Percentiles rank a stretch among this genome's conserved stretches.
phyloP scores from a whole-genome alignment of 2,113 vertebrate species.

The Lepus europaeus region DNA sequence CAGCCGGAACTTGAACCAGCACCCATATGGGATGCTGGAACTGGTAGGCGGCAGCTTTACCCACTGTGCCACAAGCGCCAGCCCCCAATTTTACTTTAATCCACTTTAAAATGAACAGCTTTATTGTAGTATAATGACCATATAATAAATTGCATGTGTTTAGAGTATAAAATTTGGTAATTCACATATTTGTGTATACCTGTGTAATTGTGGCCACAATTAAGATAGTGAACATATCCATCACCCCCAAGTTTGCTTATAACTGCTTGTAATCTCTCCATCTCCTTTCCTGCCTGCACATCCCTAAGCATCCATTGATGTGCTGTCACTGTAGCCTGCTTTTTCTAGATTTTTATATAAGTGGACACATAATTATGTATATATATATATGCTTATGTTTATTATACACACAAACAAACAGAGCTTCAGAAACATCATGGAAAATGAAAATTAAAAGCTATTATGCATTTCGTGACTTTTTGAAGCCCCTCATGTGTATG shows the following conservation, averaged over 20 bases:
- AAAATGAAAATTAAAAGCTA: too few relatives aligned
- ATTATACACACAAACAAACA: neutral
- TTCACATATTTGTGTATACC: neutral
- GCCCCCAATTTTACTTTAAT: neutral
- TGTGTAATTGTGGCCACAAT: neutral
- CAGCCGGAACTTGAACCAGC: too few relatives aligned
- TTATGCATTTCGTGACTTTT: too few relatives aligned
- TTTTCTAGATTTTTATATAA: conserved; percentile 53
- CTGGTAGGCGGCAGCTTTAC: too few relatives aligned
- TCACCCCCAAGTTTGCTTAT: neutral
- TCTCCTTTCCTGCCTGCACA: neutral
- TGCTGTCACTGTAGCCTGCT: conserved; percentile 1
- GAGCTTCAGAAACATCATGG: too few relatives aligned
- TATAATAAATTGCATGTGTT: neutral
- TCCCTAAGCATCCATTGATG: neutral
- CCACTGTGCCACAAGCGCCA: too few relatives aligned
- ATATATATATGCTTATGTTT: neutral
- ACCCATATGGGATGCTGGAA: too few relatives aligned
- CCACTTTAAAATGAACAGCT: conserved; percentile 6
- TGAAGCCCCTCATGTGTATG: too few relatives aligned
- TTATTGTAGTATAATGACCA: conserved; percentile 17
- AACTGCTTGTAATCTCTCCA: neutral
- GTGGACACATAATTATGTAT: neutral
- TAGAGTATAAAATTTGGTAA: conserved; percentile 45
- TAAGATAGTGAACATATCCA: conserved; percentile 1